Percentiles rank a stretch among this genome's conserved stretches.
Conservation (phyloP, 2,113 vertebrate species). For the Sander vitreus region DNA sequence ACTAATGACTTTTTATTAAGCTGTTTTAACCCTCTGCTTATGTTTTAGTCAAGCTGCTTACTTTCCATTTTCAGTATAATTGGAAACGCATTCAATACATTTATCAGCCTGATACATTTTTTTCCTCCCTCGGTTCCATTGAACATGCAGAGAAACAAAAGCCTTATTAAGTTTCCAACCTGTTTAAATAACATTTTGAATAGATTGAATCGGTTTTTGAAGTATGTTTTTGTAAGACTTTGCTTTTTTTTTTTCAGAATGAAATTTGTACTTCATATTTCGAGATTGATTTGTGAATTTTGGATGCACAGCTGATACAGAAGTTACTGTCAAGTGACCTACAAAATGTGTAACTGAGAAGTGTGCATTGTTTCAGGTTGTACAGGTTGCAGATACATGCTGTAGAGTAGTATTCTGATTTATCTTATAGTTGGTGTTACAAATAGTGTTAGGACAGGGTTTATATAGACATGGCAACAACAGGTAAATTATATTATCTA, state of each 20-base stretch:
- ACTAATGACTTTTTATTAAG: no score
- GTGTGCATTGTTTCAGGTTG: neutral
- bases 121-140: no score
- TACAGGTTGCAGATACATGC: neutral
- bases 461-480: neutral
- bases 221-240: neutral
- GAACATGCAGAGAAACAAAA: no score
- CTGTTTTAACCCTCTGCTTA: no score
- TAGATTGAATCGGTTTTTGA: no score
- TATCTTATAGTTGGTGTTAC: neutral
- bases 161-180: no score
- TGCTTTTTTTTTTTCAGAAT: neutral
- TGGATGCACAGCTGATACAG: neutral
- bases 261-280: neutral
- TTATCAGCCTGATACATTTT: no score
- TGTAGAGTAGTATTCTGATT: neutral
- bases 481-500: neutral
- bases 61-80: neutral
- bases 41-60: no score
- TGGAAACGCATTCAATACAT: neutral
- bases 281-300: neutral
- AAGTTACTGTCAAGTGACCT: neutral
- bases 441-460: neutral
- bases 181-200: neutral
- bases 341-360: neutral